Percentiles rank a stretch among this genome's conserved stretches.
Evolutionary conservation across 1,140 invertebrate species (phyloP).

Genomic region (Planococcus citri): DNA sequence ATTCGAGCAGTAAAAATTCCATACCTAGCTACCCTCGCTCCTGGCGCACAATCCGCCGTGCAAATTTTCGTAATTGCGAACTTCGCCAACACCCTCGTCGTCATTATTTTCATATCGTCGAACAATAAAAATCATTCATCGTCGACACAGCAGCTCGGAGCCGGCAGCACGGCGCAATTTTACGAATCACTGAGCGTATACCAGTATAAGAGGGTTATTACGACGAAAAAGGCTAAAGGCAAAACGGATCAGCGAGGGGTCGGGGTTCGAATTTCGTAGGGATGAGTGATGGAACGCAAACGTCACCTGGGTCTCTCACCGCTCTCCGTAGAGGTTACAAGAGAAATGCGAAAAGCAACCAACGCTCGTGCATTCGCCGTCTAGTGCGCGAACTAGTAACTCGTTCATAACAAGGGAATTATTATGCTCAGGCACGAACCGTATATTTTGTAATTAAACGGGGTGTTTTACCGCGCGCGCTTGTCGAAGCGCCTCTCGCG

Average conservation of each 20-base stretch:
- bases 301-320: slow-evolving; percentile 16
- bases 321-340: neutral
- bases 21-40: no score
- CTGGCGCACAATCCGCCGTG: no score
- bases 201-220: slow-evolving; percentile 12
- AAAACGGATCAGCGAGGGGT: slow-evolving; percentile 15
- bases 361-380: slow-evolving; percentile 5
- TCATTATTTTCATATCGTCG: no score
- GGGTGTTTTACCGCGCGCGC: slow-evolving; percentile 10
- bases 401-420: slow-evolving; percentile 20
- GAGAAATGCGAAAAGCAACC: slow-evolving; percentile 13
- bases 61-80: no score
- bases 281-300: slow-evolving; percentile 20
- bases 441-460: slow-evolving; percentile 20
- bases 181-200: slow-evolving; percentile 9
- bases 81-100: no score
- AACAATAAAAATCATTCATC: no score
- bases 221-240: slow-evolving; percentile 18
- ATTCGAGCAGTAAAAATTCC: no score
- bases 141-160: no score
- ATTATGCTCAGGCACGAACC: slow-evolving; percentile 16
- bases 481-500: slow-evolving; percentile 9
- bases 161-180: neutral
- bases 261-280: slow-evolving; percentile 14
- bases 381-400: neutral